These are phyloP conservation scores for Hydrotaea diabolus DNA, from an alignment of 2,888 invertebrate species.

Conservation along the genomic window DNA sequence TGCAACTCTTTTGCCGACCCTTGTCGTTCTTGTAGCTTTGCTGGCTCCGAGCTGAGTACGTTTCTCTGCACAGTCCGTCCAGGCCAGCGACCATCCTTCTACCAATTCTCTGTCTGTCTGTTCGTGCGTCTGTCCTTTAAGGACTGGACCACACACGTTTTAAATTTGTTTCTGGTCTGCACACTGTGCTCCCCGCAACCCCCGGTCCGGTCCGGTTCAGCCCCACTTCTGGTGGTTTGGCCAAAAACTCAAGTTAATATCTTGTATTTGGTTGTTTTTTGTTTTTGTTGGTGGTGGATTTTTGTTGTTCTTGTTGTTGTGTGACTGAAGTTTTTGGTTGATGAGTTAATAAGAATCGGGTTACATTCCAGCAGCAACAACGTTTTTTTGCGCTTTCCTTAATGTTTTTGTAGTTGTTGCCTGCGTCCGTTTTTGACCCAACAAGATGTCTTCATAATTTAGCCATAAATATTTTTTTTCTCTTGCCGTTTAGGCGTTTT, in stretches of 20 bases:
- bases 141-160: slow-evolving; percentile 71
- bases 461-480: slow-evolving; percentile 59
- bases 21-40: background rate
- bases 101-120: slow-evolving; percentile 17
- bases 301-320: slow-evolving; percentile 34
- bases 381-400: slow-evolving; percentile 38
- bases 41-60: slow-evolving; percentile 26
- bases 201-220: slow-evolving; percentile 11
- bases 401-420: slow-evolving; percentile 54
- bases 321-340: slow-evolving; percentile 71
- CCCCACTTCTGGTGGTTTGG: slow-evolving; percentile 18
- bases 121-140: slow-evolving; percentile 60
- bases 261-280: slow-evolving; percentile 65
- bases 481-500: slow-evolving; percentile 56
- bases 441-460: slow-evolving; percentile 66
- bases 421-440: slow-evolving; percentile 45
- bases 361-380: slow-evolving; percentile 73
- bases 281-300: slow-evolving; percentile 5
- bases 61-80: slow-evolving; percentile 58
- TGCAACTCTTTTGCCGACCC: slow-evolving; percentile 68
- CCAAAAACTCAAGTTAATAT: slow-evolving; percentile 52
- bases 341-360: slow-evolving; percentile 80
- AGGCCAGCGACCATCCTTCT: background rate
- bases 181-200: slow-evolving; percentile 44
- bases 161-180: slow-evolving; percentile 73